Base-by-base conservation (phyloP, 2,113 vertebrate genomes). In the Sinocyclocheilus maitianheensis region DNA sequence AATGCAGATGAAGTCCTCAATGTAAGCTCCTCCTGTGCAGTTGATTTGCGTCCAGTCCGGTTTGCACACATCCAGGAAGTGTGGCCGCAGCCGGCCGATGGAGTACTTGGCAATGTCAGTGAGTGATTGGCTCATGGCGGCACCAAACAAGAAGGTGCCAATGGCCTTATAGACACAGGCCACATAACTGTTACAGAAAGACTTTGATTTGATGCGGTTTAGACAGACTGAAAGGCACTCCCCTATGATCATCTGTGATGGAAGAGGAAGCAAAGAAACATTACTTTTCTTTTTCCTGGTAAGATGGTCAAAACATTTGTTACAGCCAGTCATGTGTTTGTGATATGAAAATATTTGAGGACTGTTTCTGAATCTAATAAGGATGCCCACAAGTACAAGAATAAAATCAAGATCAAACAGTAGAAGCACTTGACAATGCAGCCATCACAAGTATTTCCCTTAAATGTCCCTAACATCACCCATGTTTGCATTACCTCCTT, bases 71-170 rank as follows among this genome's bases (percentile, higher is more conserved):
- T 94, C 93, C 48, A 99, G 91, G 93, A 99, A 99, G 93, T 99
- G 98, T 58, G 98, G 98, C 85, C 98, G 94, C 87, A 99, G 94
- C 14, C 98, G 96, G 0, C 98, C 98, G 63, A 99, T 97, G 1
- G 97, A 97, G 85, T 99, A 99, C 91, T 99, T 99, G 91, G 97
- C 98, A 90, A 99, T 99, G 95, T 99, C 97, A 2, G 98, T 99
- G 90, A 99, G 91, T 0, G 98, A 99, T 92, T 99, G 98, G 91
- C 97, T 99, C 91, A 97, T 96, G 26, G 96, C 96, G 4, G 97
- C 98, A 34, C 98, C 98, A n/a, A 99, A 99, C 55, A 99, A 78
- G 92, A 99, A 99, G 79, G 97, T 96, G 30, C 98, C 98, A 3
- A 98, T 85, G 67, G 96, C 96, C 94, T 99, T 99, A 94, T 99